Evolutionary conservation across 2,888 invertebrate genomes (phyloP).

Genomic region (Trichogramma evanescens): DNA sequence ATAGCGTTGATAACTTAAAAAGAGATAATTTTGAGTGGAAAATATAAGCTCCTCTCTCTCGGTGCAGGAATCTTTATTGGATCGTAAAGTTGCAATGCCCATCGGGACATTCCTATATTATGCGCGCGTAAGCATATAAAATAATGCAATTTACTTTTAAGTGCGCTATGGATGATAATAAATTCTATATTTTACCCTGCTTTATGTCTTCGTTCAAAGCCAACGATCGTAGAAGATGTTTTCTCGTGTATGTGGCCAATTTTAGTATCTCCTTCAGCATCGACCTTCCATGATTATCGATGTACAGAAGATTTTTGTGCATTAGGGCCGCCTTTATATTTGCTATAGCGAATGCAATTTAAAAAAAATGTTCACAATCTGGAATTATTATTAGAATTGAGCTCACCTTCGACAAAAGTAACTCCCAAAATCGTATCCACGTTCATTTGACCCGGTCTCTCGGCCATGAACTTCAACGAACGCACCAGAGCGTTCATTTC

Average conservation of each 20-base stretch:
- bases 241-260: conserved; percentile 20
- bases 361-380: too few species aligned
- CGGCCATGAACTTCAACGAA: conserved; percentile 35
- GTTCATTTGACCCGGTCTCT: conserved; percentile 40
- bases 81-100: background rate
- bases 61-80: background rate
- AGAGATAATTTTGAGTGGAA: background rate
- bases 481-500: conserved; percentile 28
- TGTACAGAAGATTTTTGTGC: conserved; percentile 20
- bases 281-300: conserved; percentile 15
- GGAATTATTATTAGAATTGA: too few species aligned
- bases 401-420: conserved; percentile 42
- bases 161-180: background rate
- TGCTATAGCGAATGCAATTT: conserved; percentile 22
- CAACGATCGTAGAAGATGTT: too few species aligned
- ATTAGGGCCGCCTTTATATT: conserved; percentile 23
- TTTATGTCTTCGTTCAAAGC: background rate
- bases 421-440: conserved; percentile 42
- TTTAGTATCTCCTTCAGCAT: conserved; percentile 17
- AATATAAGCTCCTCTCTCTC: background rate
- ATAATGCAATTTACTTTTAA: background rate
- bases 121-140: background rate
- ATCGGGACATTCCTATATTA: background rate
- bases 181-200: conserved; percentile 4
- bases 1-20: conserved; percentile 22